Evolutionary conservation across 2,113 vertebrate species (phyloP).

Genomic region (Thamnaconus septentrionalis): DNA sequence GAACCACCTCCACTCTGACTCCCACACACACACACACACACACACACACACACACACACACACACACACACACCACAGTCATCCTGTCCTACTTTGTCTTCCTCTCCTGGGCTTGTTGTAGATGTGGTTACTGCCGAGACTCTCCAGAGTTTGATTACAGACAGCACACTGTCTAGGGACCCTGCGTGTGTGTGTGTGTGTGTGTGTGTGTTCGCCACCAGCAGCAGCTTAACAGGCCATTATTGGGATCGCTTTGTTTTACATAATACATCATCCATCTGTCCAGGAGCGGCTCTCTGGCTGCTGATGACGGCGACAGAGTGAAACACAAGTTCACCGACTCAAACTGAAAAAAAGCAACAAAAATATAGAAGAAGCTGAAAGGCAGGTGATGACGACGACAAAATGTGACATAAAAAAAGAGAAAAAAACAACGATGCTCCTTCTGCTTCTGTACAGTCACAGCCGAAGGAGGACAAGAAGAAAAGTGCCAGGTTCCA

Average conservation of each 20-base stretch:
- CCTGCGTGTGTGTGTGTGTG: constrained; percentile 23
- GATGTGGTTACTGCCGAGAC: constrained; percentile 67
- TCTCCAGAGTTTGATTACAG: constrained; percentile 62
- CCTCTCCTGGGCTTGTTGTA: constrained; percentile 51
- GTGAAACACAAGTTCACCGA: constrained; percentile 33
- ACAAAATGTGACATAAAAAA: too few species aligned
- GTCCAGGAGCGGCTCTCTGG: constrained; percentile 53
- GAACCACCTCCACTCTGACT: constrained; percentile 68
- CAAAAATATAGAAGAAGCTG: too few species aligned
- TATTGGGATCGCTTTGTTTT: constrained; percentile 76
- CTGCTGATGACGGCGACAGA: constrained; percentile 27
- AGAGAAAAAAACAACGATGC: too few species aligned
- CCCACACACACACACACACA: constrained; percentile 41
- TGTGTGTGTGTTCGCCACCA: not conserved
- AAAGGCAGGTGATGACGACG: too few species aligned
- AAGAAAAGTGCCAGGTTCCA: too few species aligned
- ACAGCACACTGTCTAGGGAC: constrained; percentile 50
- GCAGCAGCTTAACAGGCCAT: constrained; percentile 69
- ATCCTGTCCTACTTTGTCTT: constrained; percentile 60
- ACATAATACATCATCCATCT: constrained; percentile 80
- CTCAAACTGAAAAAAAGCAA: too few species aligned
- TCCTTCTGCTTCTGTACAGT: too few species aligned
- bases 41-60: not conserved
- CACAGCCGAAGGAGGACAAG: too few species aligned
- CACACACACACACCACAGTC: constrained; percentile 29